Percentiles rank a stretch among this genome's conserved stretches.
phyloP scores from a whole-genome alignment of 1,140 invertebrate species.

The Pogonomyrmex californicus region DNA sequence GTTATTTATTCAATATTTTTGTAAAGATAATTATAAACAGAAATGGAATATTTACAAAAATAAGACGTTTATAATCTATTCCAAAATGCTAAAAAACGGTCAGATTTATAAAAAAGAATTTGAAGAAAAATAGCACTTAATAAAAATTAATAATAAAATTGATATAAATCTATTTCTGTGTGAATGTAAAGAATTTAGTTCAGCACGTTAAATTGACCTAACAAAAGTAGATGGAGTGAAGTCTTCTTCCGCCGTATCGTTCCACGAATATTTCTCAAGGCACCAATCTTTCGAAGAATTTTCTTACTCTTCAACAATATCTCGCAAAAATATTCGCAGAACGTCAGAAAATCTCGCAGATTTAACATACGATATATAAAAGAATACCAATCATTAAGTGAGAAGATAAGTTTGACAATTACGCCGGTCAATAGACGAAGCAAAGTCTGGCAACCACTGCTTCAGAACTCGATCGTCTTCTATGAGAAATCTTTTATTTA shows the following conservation, averaged over 20 bases:
- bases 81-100: background rate
- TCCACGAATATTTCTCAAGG: background rate
- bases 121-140: background rate
- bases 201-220: background rate
- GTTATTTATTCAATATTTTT: background rate
- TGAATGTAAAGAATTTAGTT: conserved; percentile 30
- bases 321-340: background rate
- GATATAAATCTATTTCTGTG: background rate
- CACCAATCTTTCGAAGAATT: conserved; percentile 11
- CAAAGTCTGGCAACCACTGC: conserved; percentile 34
- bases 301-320: background rate
- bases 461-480: conserved; percentile 24
- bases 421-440: background rate
- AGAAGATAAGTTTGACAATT: background rate
- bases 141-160: conserved; percentile 17
- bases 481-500: conserved; percentile 43
- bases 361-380: background rate
- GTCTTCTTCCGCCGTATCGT: background rate
- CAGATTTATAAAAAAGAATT: background rate
- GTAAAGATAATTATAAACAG: background rate
- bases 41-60: background rate
- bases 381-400: background rate
- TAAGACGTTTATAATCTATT: background rate
- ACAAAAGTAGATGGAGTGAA: background rate
- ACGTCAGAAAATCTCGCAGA: background rate